phyloP scores from a whole-genome alignment of 2,888 invertebrate genomes.

The Drosophila barbarae region DNA sequence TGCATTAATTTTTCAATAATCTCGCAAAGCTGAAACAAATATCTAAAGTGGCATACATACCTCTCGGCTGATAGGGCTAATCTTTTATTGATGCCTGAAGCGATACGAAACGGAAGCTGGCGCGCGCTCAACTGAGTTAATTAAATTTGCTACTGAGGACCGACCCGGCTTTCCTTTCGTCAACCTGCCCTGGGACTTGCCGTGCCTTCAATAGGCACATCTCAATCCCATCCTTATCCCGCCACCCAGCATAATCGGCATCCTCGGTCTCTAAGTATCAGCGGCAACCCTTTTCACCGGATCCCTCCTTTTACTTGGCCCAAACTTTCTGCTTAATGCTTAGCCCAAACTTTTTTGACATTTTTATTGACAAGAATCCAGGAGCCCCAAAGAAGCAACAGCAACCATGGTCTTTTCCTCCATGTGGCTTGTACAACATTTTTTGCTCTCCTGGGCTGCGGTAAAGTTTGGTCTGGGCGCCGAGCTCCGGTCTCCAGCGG shows the following conservation, averaged over 20 bases:
- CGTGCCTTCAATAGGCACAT: conserved; percentile 37
- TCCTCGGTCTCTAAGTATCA: conserved; percentile 15
- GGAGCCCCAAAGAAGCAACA: conserved; percentile 46
- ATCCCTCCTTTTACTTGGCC: conserved; percentile 4
- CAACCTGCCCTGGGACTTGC: conserved; percentile 23
- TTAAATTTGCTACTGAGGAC: conserved; percentile 62
- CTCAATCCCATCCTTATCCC: conserved; percentile 16
- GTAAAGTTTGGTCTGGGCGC: conserved; percentile 55
- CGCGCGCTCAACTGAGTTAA: conserved; percentile 70
- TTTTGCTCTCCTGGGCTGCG: conserved; percentile 36
- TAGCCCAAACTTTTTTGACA: conserved; percentile 70
- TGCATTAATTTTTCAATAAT: conserved; percentile 75
- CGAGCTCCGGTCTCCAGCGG: conserved; percentile 2
- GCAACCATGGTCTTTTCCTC: conserved; percentile 49
- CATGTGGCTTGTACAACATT: conserved; percentile 53
- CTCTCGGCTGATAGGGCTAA: conserved; percentile 63
- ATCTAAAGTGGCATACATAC: conserved; percentile 66
- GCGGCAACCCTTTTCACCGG: conserved; percentile 66
- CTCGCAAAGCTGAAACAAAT: conserved; percentile 57
- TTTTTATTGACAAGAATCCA: conserved; percentile 72
- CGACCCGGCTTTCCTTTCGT: conserved; percentile 16
- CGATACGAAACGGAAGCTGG: conserved; percentile 26
- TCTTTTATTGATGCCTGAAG: conserved; percentile 71
- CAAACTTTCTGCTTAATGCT: conserved; percentile 60
- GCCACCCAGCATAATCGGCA: conserved; percentile 7